Percentiles rank a stretch among this genome's conserved stretches.
phyloP scores from a whole-genome alignment of 2,113 vertebrate species.

The Xyrauchen texanus region DNA sequence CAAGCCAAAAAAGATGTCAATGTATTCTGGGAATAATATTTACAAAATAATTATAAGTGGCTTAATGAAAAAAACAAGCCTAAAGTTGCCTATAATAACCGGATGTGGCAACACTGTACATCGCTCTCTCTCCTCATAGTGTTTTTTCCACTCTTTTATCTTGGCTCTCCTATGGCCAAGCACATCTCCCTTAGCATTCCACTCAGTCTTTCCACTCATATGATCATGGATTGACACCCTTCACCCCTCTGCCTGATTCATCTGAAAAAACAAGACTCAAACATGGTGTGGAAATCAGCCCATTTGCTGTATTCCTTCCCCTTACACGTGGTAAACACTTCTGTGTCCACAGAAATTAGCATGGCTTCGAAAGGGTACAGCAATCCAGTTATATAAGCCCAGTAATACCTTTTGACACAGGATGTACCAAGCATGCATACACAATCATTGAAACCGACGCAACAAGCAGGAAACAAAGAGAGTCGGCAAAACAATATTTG shows the following conservation, averaged over 20 bases:
- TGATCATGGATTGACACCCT: constrained; percentile 23
- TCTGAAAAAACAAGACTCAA: constrained; percentile 29
- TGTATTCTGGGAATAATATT: no score
- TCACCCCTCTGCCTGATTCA: constrained; percentile 17
- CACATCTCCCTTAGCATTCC: constrained; percentile 15
- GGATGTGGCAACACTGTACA: no score
- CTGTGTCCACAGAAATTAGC: constrained; percentile 54
- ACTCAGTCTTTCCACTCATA: not conserved
- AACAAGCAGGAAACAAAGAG: constrained; percentile 39
- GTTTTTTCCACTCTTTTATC: not conserved
- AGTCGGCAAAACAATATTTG: constrained; percentile 55
- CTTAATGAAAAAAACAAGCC: no score
- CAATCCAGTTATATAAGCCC: constrained; percentile 58
- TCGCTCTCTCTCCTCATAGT: no score
- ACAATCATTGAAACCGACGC: constrained; percentile 6
- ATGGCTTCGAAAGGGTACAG: constrained; percentile 68
- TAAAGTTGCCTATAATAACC: no score
- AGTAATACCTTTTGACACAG: constrained; percentile 64
- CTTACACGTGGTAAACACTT: constrained; percentile 51
- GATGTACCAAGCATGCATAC: constrained; percentile 54
- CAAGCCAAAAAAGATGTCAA: no score
- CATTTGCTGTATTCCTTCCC: constrained; percentile 2
- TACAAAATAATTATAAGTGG: no score
- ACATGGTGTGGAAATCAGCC: constrained; percentile 24
- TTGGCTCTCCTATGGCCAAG: not conserved